phyloP scores from a whole-genome alignment of 1,140 invertebrate species.

The Laupala kohalensis region DNA sequence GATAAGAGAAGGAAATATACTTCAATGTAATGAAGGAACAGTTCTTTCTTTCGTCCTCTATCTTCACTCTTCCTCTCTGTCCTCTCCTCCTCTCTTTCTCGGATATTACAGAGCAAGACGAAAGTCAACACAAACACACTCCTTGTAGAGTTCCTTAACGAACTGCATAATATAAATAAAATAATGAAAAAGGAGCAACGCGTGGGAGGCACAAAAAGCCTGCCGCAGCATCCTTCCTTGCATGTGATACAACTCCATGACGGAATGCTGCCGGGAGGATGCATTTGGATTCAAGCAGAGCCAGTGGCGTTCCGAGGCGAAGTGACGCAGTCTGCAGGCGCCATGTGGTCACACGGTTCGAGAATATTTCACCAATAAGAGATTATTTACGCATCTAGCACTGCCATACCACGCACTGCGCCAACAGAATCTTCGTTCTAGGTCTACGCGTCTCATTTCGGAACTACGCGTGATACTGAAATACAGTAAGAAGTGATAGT shows the following conservation, averaged over 20 bases:
- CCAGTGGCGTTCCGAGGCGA: background rate
- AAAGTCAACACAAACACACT: background rate
- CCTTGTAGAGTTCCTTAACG: background rate
- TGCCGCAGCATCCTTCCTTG: background rate
- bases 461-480: too few relatives aligned
- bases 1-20: background rate
- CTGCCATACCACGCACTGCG: too few relatives aligned
- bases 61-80: background rate
- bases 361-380: too few relatives aligned
- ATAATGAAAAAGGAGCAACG: background rate
- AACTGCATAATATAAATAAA: background rate
- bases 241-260: background rate
- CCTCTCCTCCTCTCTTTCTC: background rate
- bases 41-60: background rate
- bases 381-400: too few relatives aligned
- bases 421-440: too few relatives aligned
- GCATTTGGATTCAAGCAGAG: background rate
- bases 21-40: background rate
- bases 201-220: background rate
- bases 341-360: too few relatives aligned
- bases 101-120: background rate
- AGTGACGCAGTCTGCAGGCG: background rate
- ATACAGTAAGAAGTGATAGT: too few relatives aligned
- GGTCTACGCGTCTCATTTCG: too few relatives aligned
- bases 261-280: background rate